A percentile compares a stretch with the other conserved stretches of the same genome.
Evolutionary conservation across 2,797 vertebrate genomes (phyloP).

Genomic region (Pangasius larnaudii): DNA sequence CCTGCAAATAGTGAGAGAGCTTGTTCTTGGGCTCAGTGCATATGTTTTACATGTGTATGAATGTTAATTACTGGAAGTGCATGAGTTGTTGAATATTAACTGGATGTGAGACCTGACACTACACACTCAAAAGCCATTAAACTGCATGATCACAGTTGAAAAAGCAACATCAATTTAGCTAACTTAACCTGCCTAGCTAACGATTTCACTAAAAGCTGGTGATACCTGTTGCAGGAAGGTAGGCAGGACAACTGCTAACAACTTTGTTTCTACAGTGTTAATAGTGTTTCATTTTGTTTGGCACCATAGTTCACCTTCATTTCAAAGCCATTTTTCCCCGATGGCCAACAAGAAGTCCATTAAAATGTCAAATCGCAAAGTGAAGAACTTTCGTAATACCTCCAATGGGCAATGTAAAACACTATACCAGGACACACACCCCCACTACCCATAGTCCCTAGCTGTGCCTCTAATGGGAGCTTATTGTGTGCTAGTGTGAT

Average conservation of each 20-base stretch:
- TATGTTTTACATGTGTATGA: neutral
- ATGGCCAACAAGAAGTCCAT: too few relatives aligned
- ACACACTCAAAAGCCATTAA: neutral
- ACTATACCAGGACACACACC: neutral
- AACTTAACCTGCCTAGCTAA: neutral
- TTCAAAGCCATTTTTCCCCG: neutral
- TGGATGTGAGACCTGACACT: neutral
- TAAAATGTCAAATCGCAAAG: too few relatives aligned
- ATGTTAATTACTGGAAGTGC: neutral
- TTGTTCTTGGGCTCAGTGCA: neutral
- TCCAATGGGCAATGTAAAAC: too few relatives aligned
- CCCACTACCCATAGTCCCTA: neutral
- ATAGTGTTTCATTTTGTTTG: neutral
- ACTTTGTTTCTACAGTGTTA: too few relatives aligned
- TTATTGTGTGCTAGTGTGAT: neutral
- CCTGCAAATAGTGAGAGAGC: neutral
- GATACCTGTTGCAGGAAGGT: neutral
- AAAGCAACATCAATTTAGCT: neutral
- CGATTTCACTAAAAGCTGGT: neutral
- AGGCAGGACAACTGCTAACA: neutral
- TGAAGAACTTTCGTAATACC: too few relatives aligned
- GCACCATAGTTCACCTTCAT: neutral
- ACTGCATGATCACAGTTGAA: neutral
- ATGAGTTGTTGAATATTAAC: neutral
- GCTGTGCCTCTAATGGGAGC: neutral